These are phyloP conservation scores for Alloplasta piceator DNA, from an alignment of 2,888 invertebrate genomes.

Conservation along the genomic window DNA sequence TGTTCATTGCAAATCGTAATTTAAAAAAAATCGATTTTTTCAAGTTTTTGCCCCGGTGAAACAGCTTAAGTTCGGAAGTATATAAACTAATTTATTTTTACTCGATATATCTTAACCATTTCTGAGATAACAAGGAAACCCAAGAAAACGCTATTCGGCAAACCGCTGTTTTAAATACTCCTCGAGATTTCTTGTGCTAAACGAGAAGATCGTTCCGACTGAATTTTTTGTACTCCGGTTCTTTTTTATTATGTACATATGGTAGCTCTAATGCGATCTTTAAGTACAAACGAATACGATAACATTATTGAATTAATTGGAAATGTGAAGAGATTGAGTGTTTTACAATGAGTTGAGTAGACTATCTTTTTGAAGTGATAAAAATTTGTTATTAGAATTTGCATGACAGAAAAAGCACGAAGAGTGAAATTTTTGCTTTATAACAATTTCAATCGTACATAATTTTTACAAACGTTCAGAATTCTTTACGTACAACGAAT, in stretches of 20 bases:
- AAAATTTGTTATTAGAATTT: neutral
- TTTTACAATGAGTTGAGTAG: neutral
- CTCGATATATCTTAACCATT: neutral
- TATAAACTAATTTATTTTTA: slow-evolving; percentile 2
- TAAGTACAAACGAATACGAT: neutral
- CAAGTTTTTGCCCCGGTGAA: too few relatives aligned
- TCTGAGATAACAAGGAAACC: too few relatives aligned
- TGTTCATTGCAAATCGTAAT: too few relatives aligned
- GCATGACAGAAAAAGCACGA: neutral
- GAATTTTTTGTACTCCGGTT: neutral
- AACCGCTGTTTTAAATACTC: too few relatives aligned
- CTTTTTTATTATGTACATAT: slow-evolving; percentile 36
- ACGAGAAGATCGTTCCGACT: slow-evolving; percentile 4
- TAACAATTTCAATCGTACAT: neutral
- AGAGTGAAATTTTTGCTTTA: neutral
- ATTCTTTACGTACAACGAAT: neutral
- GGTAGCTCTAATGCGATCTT: slow-evolving; percentile 9
- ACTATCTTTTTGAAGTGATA: neutral
- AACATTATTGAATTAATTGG: neutral
- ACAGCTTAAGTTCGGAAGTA: too few relatives aligned
- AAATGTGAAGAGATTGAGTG: neutral
- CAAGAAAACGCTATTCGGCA: too few relatives aligned
- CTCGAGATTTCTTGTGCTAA: slow-evolving; percentile 8
- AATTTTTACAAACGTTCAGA: slow-evolving; percentile 5
- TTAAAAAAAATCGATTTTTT: too few relatives aligned